A percentile compares a stretch with the other conserved stretches of the same genome.
Evolutionary conservation across 2,888 invertebrate species (phyloP).

Genomic region (Trachelus tabidus): DNA sequence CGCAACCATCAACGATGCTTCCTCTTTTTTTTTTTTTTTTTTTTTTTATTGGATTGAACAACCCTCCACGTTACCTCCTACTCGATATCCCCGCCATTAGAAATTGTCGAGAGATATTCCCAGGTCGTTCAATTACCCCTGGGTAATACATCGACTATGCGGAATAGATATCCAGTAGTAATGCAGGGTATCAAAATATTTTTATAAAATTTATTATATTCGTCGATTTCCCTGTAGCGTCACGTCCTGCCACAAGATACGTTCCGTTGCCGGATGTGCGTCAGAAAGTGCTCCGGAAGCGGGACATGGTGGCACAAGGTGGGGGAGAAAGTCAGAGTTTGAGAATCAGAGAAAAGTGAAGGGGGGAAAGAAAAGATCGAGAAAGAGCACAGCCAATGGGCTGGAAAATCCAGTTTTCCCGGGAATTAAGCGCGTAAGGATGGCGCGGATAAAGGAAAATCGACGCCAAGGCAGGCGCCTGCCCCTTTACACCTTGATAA

Average conservation of each 20-base stretch:
- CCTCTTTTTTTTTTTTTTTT: not conserved
- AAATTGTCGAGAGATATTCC: not conserved
- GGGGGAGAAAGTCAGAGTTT: not conserved
- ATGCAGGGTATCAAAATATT: not conserved
- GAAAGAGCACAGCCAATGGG: conserved; percentile 33
- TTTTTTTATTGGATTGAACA: not conserved
- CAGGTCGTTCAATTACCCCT: not conserved
- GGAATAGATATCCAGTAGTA: not conserved
- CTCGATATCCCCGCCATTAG: not conserved
- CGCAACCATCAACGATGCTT: not conserved
- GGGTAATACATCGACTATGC: not conserved
- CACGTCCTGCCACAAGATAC: not conserved
- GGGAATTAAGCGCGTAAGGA: conserved; percentile 38
- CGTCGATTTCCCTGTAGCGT: not conserved
- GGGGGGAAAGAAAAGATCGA: not conserved
- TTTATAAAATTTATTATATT: not conserved
- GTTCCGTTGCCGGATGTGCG: not conserved
- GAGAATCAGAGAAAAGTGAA: not conserved
- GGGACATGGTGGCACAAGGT: too few relatives aligned
- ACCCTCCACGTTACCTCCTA: not conserved
- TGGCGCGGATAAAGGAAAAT: not conserved
- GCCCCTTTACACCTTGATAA: not conserved
- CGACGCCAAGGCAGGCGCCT: not conserved
- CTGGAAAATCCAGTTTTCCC: conserved; percentile 56
- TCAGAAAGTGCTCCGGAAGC: too few relatives aligned